A percentile compares a stretch with the other conserved stretches of the same genome.
Evolutionary conservation across 2,113 vertebrate species (phyloP).

Genomic region (Plecotus auritus): DNA sequence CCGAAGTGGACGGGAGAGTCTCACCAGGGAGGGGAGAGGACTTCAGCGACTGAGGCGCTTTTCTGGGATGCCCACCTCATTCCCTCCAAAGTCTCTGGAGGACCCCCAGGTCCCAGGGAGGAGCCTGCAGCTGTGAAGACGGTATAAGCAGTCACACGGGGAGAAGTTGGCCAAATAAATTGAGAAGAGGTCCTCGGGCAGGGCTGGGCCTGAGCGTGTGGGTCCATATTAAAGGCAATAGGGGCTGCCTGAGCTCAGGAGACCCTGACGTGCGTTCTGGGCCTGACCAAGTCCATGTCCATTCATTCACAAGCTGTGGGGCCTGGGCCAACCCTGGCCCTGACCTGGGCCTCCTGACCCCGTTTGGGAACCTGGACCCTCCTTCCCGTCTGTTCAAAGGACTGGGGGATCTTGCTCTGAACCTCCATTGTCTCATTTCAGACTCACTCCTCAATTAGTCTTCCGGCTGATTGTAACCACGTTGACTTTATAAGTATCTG

Average conservation of each 20-base stretch:
- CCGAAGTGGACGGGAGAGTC: not conserved
- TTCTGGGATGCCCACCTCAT: not conserved
- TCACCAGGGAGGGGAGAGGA: not conserved
- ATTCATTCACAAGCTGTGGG: not conserved
- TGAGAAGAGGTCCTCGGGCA: not conserved
- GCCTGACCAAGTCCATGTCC: not conserved
- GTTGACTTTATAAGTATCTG: not conserved
- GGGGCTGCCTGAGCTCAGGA: not conserved
- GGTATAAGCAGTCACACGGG: accelerated
- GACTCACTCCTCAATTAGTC: not conserved
- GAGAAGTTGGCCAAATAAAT: not conserved
- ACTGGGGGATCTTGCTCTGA: not conserved
- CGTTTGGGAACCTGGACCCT: not conserved
- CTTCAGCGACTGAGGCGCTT: not conserved
- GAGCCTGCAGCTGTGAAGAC: not conserved
- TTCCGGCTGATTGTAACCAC: not conserved
- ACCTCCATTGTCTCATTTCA: not conserved
- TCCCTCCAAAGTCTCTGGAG: not conserved
- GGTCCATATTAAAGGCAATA: not conserved
- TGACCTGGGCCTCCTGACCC: not conserved
- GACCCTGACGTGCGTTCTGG: not conserved
- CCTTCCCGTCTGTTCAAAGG: not conserved
- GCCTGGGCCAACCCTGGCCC: not conserved
- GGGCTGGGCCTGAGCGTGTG: not conserved
- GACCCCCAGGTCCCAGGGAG: not conserved